Evolutionary conservation across 2,888 invertebrate species (phyloP).

Genomic region (Sepiola atlantica): DNA sequence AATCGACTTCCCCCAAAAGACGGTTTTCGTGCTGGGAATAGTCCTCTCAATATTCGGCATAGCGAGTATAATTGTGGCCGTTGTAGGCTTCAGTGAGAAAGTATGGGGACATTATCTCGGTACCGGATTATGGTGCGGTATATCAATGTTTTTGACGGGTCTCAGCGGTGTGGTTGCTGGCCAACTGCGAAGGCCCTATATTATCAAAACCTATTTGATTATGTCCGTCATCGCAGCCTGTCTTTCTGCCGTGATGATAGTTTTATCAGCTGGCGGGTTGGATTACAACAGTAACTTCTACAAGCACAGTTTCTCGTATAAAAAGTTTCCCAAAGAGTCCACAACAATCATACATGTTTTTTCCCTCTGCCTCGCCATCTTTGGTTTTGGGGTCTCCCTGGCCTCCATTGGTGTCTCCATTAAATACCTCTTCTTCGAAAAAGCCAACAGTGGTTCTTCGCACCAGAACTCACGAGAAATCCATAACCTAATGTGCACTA

Average conservation of each 20-base stretch:
- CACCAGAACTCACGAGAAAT: conserved; percentile 40
- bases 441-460: conserved; percentile 49
- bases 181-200: conserved; percentile 56
- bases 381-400: conserved; percentile 60
- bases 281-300: conserved; percentile 65
- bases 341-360: conserved; percentile 62
- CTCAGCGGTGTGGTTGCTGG: conserved; percentile 62
- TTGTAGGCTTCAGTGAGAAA: conserved; percentile 61
- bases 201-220: conserved; percentile 62
- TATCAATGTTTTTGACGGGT: conserved; percentile 60
- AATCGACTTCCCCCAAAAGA: conserved; percentile 61
- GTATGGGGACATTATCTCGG: conserved; percentile 69
- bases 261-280: conserved; percentile 65
- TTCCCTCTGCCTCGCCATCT: conserved; percentile 59
- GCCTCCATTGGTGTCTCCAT: conserved; percentile 61
- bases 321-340: conserved; percentile 50
- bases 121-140: conserved; percentile 70
- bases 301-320: conserved; percentile 49
- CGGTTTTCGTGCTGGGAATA: conserved; percentile 63
- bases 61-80: conserved; percentile 63
- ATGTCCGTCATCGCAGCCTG: conserved; percentile 58
- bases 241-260: conserved; percentile 61
- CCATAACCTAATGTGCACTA: conserved; percentile 32
- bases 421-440: conserved; percentile 61
- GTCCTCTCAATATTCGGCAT: conserved; percentile 63